A percentile compares a stretch with the other conserved stretches of the same genome.
Conservation (phyloP, 2,888 invertebrate genomes). For the Trissolcus brochymenae region DNA sequence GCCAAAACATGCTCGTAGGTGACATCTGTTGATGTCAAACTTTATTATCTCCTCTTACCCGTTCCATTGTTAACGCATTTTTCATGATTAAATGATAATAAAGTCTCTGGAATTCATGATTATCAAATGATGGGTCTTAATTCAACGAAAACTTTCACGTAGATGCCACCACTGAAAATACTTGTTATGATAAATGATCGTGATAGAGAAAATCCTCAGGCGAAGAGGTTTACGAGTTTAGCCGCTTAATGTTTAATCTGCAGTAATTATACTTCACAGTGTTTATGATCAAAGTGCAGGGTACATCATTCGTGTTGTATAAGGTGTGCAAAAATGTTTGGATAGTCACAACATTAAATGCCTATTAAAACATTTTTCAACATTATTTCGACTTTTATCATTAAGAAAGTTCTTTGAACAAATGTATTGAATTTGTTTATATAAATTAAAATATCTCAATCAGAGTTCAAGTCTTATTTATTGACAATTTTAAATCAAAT, state of each 20-base stretch:
- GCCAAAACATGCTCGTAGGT: constrained; percentile 2
- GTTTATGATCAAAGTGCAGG: too few species aligned
- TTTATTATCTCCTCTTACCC: background rate
- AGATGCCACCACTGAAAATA: constrained; percentile 27
- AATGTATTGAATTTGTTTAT: too few species aligned
- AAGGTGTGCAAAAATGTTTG: too few species aligned
- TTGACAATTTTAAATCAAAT: too few species aligned
- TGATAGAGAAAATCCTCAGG: constrained; percentile 19
- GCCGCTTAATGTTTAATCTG: constrained; percentile 26
- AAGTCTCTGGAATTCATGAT: background rate
- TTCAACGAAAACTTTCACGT: constrained; percentile 1
- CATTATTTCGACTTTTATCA: too few species aligned
- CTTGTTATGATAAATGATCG: constrained; percentile 18
- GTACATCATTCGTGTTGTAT: background rate
- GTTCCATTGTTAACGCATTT: too few species aligned
- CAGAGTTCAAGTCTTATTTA: too few species aligned
- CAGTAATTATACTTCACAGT: background rate
- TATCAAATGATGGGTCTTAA: background rate
- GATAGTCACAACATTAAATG: too few species aligned
- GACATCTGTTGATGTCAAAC: background rate
- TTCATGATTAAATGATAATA: too few species aligned
- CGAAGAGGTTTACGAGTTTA: constrained; percentile 19
- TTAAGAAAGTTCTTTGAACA: too few species aligned
- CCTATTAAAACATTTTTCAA: too few species aligned
- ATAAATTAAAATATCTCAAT: too few species aligned